These are phyloP conservation scores for Egretta garzetta DNA, from an alignment of 2,113 vertebrate genomes.

Conservation along the genomic window DNA sequence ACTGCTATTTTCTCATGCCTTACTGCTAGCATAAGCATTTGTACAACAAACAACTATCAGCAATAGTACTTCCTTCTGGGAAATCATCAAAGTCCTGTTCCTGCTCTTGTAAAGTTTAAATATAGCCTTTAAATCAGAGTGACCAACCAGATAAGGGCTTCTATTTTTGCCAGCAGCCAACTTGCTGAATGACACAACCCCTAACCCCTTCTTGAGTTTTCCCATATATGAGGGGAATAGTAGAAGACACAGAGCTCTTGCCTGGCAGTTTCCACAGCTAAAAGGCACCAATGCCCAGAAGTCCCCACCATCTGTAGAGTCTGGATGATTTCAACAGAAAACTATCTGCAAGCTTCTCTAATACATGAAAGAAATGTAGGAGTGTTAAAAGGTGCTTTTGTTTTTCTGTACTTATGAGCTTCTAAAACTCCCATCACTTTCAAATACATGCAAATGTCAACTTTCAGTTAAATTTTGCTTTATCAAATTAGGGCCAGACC, in stretches of 20 bases:
- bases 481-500: neutral
- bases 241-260: neutral
- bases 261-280: neutral
- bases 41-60: neutral
- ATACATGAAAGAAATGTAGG: rapidly evolving
- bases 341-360: neutral
- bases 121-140: neutral
- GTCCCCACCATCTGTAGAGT: neutral
- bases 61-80: neutral
- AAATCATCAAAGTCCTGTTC: neutral
- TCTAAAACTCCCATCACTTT: neutral
- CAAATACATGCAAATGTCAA: neutral
- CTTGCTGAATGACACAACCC: neutral
- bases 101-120: neutral
- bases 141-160: neutral
- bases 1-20: neutral
- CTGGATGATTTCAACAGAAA: neutral
- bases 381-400: neutral
- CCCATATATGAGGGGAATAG: neutral
- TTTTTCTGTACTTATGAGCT: neutral
- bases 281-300: neutral
- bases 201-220: neutral
- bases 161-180: neutral
- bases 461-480: neutral
- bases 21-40: neutral